phyloP scores from a whole-genome alignment of 1,140 invertebrate species.

The Drosophila prosaltans region DNA sequence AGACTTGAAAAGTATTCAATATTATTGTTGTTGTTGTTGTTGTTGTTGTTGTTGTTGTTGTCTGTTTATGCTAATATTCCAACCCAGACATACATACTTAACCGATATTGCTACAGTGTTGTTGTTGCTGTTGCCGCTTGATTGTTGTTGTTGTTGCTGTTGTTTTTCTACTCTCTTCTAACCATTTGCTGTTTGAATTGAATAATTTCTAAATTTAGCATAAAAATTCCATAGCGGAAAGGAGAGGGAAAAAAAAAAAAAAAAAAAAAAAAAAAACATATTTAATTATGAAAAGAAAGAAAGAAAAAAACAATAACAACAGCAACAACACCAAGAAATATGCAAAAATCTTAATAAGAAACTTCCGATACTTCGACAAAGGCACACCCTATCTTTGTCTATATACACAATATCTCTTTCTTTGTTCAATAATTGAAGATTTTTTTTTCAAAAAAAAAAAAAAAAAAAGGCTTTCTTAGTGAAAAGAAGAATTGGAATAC shows the following conservation, averaged over 20 bases:
- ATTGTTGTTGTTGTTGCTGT: constrained; percentile 48
- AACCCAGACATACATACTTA: constrained; percentile 46
- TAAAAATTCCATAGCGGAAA: constrained; percentile 55
- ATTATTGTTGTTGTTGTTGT: constrained; percentile 33
- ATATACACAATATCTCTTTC: too few species aligned
- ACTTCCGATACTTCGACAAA: background rate
- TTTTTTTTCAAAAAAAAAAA: too few species aligned
- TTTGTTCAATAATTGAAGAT: too few species aligned
- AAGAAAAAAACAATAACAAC: constrained; percentile 28
- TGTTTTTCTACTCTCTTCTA: constrained; percentile 22
- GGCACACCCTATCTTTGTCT: background rate
- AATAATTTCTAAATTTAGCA: constrained; percentile 81
- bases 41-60: constrained; percentile 34
- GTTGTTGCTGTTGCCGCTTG: constrained; percentile 49
- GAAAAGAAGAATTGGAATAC: too few species aligned
- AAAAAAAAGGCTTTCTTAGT: too few species aligned
- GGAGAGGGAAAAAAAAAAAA: constrained; percentile 34
- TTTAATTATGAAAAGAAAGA: constrained; percentile 63
- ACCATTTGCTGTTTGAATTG: constrained; percentile 49
- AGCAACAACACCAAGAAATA: constrained; percentile 28
- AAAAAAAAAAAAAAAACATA: constrained; percentile 34
- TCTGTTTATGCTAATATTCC: constrained; percentile 70
- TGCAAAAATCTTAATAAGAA: constrained; percentile 15
- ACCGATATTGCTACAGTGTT: constrained; percentile 44
- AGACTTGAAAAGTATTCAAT: constrained; percentile 55